Percentiles rank a stretch among this genome's conserved stretches.
Evolutionary conservation across 35 echinoderm and acorn worm genomes (phyloP).

Genomic region (Apostichopus californicus): DNA sequence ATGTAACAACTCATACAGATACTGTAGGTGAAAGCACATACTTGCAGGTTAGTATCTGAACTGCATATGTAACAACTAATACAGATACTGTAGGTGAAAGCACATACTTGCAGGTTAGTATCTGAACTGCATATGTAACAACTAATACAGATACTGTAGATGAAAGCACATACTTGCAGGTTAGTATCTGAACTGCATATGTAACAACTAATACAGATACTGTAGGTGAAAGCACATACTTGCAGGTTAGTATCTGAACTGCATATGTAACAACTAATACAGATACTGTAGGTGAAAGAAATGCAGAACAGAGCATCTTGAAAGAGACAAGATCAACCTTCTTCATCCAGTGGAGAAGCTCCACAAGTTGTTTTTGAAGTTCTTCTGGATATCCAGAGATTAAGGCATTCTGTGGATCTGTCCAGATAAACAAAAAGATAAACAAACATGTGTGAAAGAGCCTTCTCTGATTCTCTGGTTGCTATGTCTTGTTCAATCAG

Average conservation of each 20-base stretch:
- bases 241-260: conserved; percentile 60
- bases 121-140: conserved; percentile 58
- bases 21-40: conserved; percentile 27
- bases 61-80: conserved; percentile 37
- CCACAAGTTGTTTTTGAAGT: conserved; percentile 59
- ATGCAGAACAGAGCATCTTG: conserved; percentile 41
- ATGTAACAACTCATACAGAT: conserved; percentile 15
- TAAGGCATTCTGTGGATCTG: conserved; percentile 49
- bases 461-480: no score
- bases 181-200: no score
- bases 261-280: conserved; percentile 39
- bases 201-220: no score
- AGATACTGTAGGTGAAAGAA: conserved; percentile 39
- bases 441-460: not conserved
- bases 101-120: conserved; percentile 65
- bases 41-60: conserved; percentile 67
- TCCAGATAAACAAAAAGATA: not conserved
- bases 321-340: conserved; percentile 28
- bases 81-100: conserved; percentile 32
- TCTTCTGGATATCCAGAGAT: conserved; percentile 23
- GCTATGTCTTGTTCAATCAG: no score
- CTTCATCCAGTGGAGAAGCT: conserved; percentile 66
- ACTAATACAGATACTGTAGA: conserved; percentile 14
- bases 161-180: not conserved
- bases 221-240: conserved; percentile 44